These are phyloP conservation scores for Phyllotreta cruciferae DNA, from an alignment of 2,888 invertebrate genomes.

Conservation along the genomic window DNA sequence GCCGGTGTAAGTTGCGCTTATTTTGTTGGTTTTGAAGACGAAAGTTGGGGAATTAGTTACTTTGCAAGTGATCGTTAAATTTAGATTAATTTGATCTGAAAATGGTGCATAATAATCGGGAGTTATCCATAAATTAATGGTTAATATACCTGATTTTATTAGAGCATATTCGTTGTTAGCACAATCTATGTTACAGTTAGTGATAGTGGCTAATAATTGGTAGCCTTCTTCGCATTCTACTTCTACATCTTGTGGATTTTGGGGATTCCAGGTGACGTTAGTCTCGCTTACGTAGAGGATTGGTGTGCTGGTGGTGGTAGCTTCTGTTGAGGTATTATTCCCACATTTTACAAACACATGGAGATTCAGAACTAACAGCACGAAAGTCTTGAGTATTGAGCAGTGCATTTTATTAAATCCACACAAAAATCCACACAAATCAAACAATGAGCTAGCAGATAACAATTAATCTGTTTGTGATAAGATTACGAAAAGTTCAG, in stretches of 20 bases:
- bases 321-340: not conserved
- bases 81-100: slow-evolving; percentile 31
- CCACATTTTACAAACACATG: not conserved
- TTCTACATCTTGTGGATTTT: slow-evolving; percentile 9
- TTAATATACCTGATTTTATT: slow-evolving; percentile 22
- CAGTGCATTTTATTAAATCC: no score
- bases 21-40: slow-evolving; percentile 37
- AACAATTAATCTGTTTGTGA: no score
- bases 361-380: not conserved
- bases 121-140: no score
- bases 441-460: no score
- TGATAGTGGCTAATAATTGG: slow-evolving; percentile 38
- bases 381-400: not conserved
- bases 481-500: no score
- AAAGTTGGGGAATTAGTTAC: slow-evolving; percentile 33
- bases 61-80: slow-evolving; percentile 36
- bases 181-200: slow-evolving; percentile 35
- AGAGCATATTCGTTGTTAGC: slow-evolving; percentile 34
- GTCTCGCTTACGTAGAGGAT: not conserved
- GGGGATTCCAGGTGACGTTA: slow-evolving; percentile 31
- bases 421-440: no score
- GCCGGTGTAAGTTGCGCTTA: slow-evolving; percentile 35
- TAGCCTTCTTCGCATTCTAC: slow-evolving; percentile 39
- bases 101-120: not conserved
- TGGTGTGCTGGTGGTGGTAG: slow-evolving; percentile 6